Base-by-base conservation (phyloP, 2,888 invertebrate species). In the Trypoxylon attenuatum region DNA sequence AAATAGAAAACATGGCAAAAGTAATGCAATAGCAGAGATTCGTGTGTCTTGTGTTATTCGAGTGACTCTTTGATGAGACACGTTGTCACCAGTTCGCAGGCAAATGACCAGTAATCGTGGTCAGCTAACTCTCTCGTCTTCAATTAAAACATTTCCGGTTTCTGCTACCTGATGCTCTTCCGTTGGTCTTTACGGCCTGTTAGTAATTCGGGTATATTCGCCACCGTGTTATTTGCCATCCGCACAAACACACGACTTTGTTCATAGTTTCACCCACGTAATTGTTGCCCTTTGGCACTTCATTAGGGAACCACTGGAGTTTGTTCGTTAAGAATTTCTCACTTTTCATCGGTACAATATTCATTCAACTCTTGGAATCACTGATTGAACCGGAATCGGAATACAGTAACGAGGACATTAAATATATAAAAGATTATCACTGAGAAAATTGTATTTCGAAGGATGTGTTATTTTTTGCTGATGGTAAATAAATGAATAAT, bases 71-170 rank as follows among this genome's bases (percentile, higher is more conserved):
- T 55, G 56, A 68, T 68, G 52, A 63, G 45, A 43, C 49, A 21
- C 38, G 19, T 16, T 47, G 53, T n/a, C 38, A 52, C 38, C 39
- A 21, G 19, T 41, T 21, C 5, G 33, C 23, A 21, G 27, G 1
- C 43, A 39, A 58, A 56, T 13, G 38, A 10, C 29, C n/a, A 21
- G n/a, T 2, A 23, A 13, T 10, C 3, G 5, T 13, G 1, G 33
- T 2, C 13, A 41, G 22, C 22, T 25, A 25, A 18, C 43, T 5
- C 13, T 19, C 51, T 53, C 54, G 33, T 29, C 59, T 63, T 2
- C 61, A 69, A 72, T 73, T 69, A 72, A 23, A 39, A 41, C 59
- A 41, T 66, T 63, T 66, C 65, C 47, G 43, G 60, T 69, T 66
- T 49, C 42, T 15, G 71, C 43, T 41, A 64, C 49, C 18, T 19